These are phyloP conservation scores for Tinamus major DNA, from an alignment of 2,797 vertebrate species.

Conservation along the genomic window DNA sequence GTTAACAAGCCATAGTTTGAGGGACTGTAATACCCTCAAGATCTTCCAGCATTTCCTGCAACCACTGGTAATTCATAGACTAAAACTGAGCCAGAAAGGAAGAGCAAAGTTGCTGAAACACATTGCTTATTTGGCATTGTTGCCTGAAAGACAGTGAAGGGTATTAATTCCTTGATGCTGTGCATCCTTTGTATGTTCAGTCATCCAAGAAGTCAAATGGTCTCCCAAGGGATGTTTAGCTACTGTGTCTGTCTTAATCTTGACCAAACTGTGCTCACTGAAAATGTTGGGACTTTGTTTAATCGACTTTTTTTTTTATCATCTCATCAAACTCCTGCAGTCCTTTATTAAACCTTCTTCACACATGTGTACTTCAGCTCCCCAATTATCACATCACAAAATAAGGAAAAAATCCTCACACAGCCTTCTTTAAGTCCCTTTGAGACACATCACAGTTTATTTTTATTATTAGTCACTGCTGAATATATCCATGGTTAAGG, in stretches of 20 bases:
- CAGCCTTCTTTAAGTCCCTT: constrained; percentile 22
- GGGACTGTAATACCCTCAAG: not conserved
- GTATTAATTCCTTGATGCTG: constrained; percentile 45
- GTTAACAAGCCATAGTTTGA: not conserved
- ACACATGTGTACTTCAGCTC: not conserved
- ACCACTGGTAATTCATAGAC: constrained; percentile 4
- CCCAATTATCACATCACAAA: constrained; percentile 34
- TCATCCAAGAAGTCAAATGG: constrained; percentile 58
- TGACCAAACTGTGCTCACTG: constrained; percentile 1
- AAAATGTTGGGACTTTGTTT: not conserved
- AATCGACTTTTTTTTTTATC: constrained; percentile 12
- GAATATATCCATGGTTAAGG: not conserved
- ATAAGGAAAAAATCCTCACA: not conserved
- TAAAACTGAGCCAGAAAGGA: constrained; percentile 3
- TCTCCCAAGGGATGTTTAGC: constrained; percentile 38
- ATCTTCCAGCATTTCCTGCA: constrained; percentile 15
- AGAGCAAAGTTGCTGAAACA: constrained; percentile 25
- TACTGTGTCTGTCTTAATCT: constrained; percentile 41
- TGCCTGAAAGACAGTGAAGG: constrained; percentile 14
- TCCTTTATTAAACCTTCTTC: not conserved
- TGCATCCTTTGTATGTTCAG: constrained; percentile 34
- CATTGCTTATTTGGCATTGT: not conserved
- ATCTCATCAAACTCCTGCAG: not conserved
- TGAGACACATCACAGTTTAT: constrained; percentile 38
- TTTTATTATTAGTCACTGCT: constrained; percentile 24